Base-by-base conservation (phyloP, 2,888 invertebrate species). In the Crossocerus cetratus region DNA sequence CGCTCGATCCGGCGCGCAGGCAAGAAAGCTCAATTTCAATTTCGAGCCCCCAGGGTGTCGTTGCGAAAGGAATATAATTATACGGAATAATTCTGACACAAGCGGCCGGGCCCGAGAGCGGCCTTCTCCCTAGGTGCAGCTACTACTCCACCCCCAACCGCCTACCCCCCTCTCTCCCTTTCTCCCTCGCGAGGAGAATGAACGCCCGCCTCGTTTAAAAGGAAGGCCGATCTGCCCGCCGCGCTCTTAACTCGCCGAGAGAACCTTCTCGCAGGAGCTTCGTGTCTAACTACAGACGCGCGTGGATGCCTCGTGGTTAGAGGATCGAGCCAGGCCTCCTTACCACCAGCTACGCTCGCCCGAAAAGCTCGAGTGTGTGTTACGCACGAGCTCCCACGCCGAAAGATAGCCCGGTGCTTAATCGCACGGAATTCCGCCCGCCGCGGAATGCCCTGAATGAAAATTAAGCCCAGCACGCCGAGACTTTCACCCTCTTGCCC, bases 1-100 rank as follows among this genome's bases (percentile, higher is more conserved):
- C 49, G 53, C 63, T 65, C 22, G 1, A 32, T 64, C 63, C 44
- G 63, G 55, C 32, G 70, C 70, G 72, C 67, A 70, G 78, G 72
- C 74, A 78, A 82, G 81, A 87, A 88, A 87, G 89, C 88, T 89
- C 89, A 88, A 90, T 90, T 90, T 90, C 90, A 90, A 90, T 90
- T 90, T 90, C 87, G 84, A 86, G 88, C 86, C 90, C 87, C 89
- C 83, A 82, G 90, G 89, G 89, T 89, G 89, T 89, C 90, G 89
- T 90, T 89, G 86, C 88, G 86, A 87, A 90, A 90, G 88, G 90
- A 90, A 90, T 90, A 90, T 90, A 90, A 90, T 90, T 90, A 90
- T 90, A 89, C 90, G 87, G 86, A 89, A 90, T 90, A 89, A 90
- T 90, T 89, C 88, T 88, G 89, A 88, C 86, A 76, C 83, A 69